Percentiles rank a stretch among this genome's conserved stretches.
Conservation (phyloP, 2,888 invertebrate species). For the Noctua fimbriata region DNA sequence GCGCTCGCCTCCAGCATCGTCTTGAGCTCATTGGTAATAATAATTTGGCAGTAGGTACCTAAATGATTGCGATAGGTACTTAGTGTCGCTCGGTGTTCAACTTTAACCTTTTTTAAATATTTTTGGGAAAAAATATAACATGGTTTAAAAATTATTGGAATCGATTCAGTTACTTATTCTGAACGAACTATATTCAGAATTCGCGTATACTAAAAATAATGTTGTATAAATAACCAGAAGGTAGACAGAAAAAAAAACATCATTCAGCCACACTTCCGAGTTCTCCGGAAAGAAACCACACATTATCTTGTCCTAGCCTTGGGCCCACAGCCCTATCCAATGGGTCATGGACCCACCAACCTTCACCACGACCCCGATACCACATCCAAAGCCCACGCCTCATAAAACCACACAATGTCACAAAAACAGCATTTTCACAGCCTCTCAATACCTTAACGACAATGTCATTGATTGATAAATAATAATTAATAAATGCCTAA, state of each 20-base stretch:
- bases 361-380: conserved; percentile 22
- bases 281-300: not conserved
- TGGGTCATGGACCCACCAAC: conserved; percentile 27
- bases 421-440: conserved; percentile 62
- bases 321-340: not conserved
- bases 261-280: not conserved
- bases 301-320: conserved; percentile 13
- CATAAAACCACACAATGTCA: conserved; percentile 33
- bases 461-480: conserved; percentile 68
- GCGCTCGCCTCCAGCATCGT: too few relatives aligned
- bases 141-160: too few relatives aligned
- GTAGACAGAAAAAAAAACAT: not conserved
- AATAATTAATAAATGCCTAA: conserved; percentile 74
- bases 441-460: conserved; percentile 55
- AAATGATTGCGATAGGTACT: too few relatives aligned
- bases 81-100: too few relatives aligned
- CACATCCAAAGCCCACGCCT: conserved; percentile 18
- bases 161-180: too few relatives aligned
- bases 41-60: too few relatives aligned
- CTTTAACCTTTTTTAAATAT: too few relatives aligned
- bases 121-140: too few relatives aligned
- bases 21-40: too few relatives aligned
- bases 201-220: too few relatives aligned
- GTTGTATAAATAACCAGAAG: too few relatives aligned
- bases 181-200: too few relatives aligned